Conservation (phyloP, 1,140 invertebrate species). For the Manduca sexta region DNA sequence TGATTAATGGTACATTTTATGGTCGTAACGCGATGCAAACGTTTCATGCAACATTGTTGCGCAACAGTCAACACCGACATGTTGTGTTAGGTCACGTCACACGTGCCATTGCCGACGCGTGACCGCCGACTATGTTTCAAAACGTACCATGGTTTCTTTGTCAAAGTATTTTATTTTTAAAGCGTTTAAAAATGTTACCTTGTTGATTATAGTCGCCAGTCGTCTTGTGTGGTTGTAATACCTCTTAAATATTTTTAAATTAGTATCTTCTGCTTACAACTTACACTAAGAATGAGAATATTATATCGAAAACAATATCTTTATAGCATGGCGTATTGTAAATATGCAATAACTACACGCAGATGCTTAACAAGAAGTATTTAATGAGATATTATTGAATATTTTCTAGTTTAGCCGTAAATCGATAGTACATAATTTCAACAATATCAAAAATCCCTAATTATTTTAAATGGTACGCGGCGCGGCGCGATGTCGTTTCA, state of each 20-base stretch:
- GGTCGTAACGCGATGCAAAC: too few species aligned
- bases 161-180: too few species aligned
- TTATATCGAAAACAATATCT: too few species aligned
- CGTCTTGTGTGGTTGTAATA: constrained; percentile 60
- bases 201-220: constrained; percentile 39
- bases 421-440: constrained; percentile 69
- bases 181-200: too few species aligned
- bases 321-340: constrained; percentile 55
- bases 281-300: constrained; percentile 46
- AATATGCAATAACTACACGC: constrained; percentile 50
- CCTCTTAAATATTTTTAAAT: constrained; percentile 43
- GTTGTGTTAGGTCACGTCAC: too few species aligned
- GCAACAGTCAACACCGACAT: too few species aligned
- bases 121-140: neutral
- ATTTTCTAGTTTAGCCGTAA: constrained; percentile 63
- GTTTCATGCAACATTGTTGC: too few species aligned
- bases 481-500: constrained; percentile 49
- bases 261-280: constrained; percentile 50
- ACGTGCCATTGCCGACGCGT: neutral
- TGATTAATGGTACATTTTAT: too few species aligned
- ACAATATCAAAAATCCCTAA: constrained; percentile 69
- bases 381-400: constrained; percentile 64
- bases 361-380: constrained; percentile 59
- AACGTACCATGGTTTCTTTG: too few species aligned
- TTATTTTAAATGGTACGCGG: constrained; percentile 50